phyloP scores from a whole-genome alignment of 2,797 vertebrate species.

The Enteromius treurensis region DNA sequence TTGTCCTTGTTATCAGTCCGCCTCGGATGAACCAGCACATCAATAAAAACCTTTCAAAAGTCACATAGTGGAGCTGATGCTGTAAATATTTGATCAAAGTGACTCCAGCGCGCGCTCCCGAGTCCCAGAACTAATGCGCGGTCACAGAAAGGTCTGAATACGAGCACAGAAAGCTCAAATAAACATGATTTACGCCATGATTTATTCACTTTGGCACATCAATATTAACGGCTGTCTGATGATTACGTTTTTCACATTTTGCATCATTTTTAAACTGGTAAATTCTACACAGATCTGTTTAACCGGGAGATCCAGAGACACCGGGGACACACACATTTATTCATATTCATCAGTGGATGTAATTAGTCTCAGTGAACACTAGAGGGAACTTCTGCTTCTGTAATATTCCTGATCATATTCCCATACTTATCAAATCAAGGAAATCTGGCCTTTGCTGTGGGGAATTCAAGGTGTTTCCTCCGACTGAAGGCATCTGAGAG shows the following conservation, averaged over 20 bases:
- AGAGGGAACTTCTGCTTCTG: not conserved
- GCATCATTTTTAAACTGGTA: not conserved
- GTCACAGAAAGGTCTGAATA: no score
- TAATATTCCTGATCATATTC: not conserved
- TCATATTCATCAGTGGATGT: not conserved
- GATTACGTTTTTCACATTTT: not conserved
- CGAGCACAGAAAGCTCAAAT: not conserved
- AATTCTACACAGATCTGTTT: not conserved
- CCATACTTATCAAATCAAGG: not conserved
- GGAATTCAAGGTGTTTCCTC: not conserved
- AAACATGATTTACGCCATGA: not conserved
- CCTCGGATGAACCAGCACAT: slow-evolving; percentile 48
- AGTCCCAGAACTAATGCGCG: not conserved
- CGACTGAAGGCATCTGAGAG: not conserved
- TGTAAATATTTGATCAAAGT: slow-evolving; percentile 61
- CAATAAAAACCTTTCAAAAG: slow-evolving; percentile 27
- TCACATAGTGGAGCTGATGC: slow-evolving; percentile 31
- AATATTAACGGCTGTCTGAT: not conserved
- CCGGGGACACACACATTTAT: not conserved
- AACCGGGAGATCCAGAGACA: not conserved
- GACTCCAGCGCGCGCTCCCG: not conserved
- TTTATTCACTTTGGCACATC: not conserved
- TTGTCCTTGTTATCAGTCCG: slow-evolving; percentile 63
- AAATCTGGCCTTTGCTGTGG: not conserved
- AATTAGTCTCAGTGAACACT: not conserved